A percentile compares a stretch with the other conserved stretches of the same genome.
Conservation (phyloP, 37 sponge, comb jelly and placozoan species). For the Diacarnus erythraeanus region DNA sequence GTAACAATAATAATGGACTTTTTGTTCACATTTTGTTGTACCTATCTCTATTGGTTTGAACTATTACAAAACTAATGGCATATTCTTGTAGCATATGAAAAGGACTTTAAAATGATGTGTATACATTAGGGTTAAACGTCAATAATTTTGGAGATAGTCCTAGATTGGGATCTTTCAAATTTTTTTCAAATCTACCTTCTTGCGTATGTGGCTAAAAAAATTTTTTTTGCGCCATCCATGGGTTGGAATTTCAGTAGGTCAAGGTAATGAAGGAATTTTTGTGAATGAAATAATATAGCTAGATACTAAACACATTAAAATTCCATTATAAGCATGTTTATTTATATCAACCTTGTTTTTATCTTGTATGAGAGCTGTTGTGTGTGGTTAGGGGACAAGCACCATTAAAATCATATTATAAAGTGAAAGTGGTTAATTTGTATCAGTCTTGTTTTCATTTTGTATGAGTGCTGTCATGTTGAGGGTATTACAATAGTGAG, state of each 20-base stretch:
- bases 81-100: neutral
- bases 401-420: neutral
- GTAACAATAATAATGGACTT: too few relatives aligned
- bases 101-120: neutral
- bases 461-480: slow-evolving; percentile 21
- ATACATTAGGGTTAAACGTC: neutral
- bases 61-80: neutral
- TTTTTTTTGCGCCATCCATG: neutral
- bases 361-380: slow-evolving; percentile 11
- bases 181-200: neutral
- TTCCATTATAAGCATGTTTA: neutral
- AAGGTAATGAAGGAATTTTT: neutral
- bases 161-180: neutral
- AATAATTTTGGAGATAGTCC: neutral
- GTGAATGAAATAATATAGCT: neutral
- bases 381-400: neutral
- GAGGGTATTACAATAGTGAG: neutral
- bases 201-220: neutral
- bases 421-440: neutral
- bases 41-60: neutral
- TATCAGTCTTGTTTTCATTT: neutral
- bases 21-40: neutral
- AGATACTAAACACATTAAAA: neutral
- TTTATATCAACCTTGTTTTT: slow-evolving; percentile 1
- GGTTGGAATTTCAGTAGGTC: neutral